phyloP scores from a whole-genome alignment of 1,140 invertebrate genomes.

The Belonocnema kinseyi region DNA sequence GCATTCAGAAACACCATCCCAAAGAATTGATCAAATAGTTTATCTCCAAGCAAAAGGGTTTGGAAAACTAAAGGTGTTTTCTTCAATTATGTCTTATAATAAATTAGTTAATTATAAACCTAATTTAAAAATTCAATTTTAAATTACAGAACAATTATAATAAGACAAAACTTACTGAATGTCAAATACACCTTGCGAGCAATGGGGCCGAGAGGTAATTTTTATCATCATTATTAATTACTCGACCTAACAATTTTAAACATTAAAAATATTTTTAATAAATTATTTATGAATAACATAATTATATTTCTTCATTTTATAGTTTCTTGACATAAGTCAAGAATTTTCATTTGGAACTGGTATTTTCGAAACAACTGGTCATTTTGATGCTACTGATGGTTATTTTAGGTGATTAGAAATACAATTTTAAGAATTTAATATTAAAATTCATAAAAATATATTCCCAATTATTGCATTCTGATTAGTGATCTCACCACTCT shows the following conservation, averaged over 20 bases:
- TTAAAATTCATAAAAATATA: not conserved
- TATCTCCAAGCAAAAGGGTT: not conserved
- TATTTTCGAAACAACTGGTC: constrained; percentile 38
- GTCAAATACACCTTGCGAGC: too few species aligned
- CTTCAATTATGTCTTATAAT: too few species aligned
- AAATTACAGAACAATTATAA: too few species aligned
- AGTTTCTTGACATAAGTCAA: constrained; percentile 43
- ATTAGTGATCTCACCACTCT: constrained; percentile 53
- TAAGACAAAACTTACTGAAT: too few species aligned
- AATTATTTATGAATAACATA: not conserved
- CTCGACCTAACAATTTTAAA: too few species aligned
- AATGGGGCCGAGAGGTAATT: too few species aligned
- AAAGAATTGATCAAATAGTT: not conserved
- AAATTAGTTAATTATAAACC: too few species aligned
- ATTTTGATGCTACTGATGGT: constrained; percentile 42
- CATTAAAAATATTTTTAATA: too few species aligned
- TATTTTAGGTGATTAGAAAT: constrained; percentile 43
- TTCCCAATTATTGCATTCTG: constrained; percentile 32
- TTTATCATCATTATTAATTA: too few species aligned
- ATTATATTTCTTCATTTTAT: too few species aligned
- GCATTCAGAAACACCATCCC: not conserved
- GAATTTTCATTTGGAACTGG: constrained; percentile 19
- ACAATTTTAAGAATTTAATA: not conserved
- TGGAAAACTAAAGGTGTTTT: not conserved
- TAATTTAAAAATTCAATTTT: too few species aligned